Evolutionary conservation across 2,888 invertebrate species (phyloP).

Genomic region (Onthophagus sagittarius): DNA sequence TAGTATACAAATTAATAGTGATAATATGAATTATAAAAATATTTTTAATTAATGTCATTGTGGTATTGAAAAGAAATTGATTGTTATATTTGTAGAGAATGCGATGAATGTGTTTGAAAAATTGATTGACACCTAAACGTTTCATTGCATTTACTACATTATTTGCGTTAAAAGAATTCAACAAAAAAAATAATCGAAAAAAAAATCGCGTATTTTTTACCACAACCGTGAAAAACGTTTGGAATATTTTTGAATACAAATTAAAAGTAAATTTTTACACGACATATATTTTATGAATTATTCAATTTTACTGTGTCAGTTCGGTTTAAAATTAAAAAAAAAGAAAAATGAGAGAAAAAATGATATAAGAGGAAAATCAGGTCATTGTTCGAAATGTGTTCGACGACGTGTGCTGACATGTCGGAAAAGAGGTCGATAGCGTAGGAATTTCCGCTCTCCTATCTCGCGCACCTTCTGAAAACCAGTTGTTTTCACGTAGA

Average conservation of each 20-base stretch:
- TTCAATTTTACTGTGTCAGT: not conserved
- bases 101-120: too few species aligned
- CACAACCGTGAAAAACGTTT: not conserved
- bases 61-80: too few species aligned
- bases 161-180: too few species aligned
- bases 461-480: not conserved
- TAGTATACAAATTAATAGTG: too few species aligned
- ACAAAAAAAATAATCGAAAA: too few species aligned
- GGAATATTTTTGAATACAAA: not conserved
- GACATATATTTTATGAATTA: not conserved
- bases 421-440: not conserved
- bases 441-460: constrained; percentile 2
- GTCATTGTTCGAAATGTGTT: not conserved
- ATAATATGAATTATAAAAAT: too few species aligned
- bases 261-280: not conserved
- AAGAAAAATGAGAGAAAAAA: not conserved
- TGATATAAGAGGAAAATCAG: not conserved
- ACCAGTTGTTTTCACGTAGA: constrained; percentile 5
- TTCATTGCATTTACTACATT: too few species aligned
- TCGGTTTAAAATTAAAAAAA: not conserved
- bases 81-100: too few species aligned
- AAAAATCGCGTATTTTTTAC: too few species aligned
- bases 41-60: too few species aligned
- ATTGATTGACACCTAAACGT: too few species aligned
- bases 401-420: not conserved